A percentile compares a stretch with the other conserved stretches of the same genome.
These are phyloP conservation scores for Thermophis baileyi DNA, from an alignment of 2,113 vertebrate genomes.

Conservation along the genomic window DNA sequence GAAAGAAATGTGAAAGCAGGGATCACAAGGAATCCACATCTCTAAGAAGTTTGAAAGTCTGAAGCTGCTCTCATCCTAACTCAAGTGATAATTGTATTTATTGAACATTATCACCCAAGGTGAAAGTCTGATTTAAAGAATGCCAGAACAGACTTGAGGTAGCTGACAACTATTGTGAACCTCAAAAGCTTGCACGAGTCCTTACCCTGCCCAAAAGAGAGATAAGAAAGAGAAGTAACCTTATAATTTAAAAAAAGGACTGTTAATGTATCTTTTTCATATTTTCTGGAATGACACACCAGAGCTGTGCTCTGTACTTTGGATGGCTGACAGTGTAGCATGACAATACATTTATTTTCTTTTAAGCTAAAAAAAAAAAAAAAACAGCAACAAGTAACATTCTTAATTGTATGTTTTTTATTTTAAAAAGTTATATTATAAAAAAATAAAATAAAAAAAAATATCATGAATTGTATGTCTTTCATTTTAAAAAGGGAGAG, in stretches of 20 bases:
- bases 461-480: constrained; percentile 5
- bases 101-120: not conserved
- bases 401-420: constrained; percentile 7
- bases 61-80: not conserved
- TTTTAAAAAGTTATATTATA: not conserved
- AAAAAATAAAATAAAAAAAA: too few species aligned
- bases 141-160: constrained; percentile 23
- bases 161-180: constrained; percentile 17
- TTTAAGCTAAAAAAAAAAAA: not conserved
- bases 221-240: not conserved
- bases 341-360: not conserved
- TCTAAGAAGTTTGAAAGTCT: not conserved
- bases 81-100: not conserved
- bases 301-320: not conserved
- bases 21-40: not conserved
- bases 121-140: constrained; percentile 40
- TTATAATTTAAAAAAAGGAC: not conserved
- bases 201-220: not conserved
- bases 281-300: not conserved
- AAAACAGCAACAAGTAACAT: not conserved
- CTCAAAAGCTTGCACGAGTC: not conserved
- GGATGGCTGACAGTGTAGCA: not conserved
- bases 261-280: not conserved
- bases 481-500: constrained; percentile 6
- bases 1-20: not conserved